Conservation (phyloP, 2,888 invertebrate genomes). For the Sinopyrophorus schimmeli region DNA sequence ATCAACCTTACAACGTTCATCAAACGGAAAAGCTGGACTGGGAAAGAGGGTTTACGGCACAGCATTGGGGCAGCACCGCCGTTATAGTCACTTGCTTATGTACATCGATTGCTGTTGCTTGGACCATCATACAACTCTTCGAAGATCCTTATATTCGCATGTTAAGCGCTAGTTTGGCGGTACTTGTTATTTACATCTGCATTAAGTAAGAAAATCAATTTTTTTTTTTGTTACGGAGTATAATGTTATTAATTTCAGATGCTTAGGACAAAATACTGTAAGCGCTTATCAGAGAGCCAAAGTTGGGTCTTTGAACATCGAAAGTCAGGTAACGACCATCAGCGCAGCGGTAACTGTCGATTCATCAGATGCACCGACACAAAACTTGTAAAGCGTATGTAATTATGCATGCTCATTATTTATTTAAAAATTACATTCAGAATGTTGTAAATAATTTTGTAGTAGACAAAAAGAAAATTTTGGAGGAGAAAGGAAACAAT, state of each 20-base stretch:
- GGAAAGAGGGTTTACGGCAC: constrained; percentile 80
- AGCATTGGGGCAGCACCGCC: constrained; percentile 84
- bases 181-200: constrained; percentile 82
- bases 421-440: too few relatives aligned
- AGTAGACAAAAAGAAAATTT: too few relatives aligned
- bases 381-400: constrained; percentile 3
- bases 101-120: constrained; percentile 74
- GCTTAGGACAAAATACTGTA: constrained; percentile 83
- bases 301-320: constrained; percentile 82
- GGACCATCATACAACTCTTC: constrained; percentile 79
- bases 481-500: too few relatives aligned
- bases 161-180: constrained; percentile 78
- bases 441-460: too few relatives aligned
- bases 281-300: constrained; percentile 90
- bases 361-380: not conserved
- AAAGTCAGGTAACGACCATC: constrained; percentile 58
- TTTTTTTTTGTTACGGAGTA: not conserved
- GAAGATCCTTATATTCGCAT: constrained; percentile 77
- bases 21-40: constrained; percentile 77
- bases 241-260: constrained; percentile 60
- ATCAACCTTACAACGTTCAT: constrained; percentile 78
- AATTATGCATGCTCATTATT: constrained; percentile 6
- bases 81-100: constrained; percentile 79
- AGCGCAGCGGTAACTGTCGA: constrained; percentile 58
- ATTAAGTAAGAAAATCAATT: constrained; percentile 64